These are phyloP conservation scores for Atta texana DNA, from an alignment of 1,140 invertebrate species.

Conservation along the genomic window DNA sequence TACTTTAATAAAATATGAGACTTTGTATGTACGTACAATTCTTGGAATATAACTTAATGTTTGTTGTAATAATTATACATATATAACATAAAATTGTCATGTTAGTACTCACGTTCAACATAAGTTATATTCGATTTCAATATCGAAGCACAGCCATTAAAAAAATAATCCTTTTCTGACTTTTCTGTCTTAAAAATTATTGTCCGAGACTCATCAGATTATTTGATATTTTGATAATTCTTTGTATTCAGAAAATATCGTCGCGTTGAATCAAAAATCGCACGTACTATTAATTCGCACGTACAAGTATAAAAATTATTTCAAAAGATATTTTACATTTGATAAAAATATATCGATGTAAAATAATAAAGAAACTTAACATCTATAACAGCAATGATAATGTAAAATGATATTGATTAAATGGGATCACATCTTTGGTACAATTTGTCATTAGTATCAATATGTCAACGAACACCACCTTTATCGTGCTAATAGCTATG, in stretches of 20 bases:
- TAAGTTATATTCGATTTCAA: conserved; percentile 36
- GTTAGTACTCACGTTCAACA: conserved; percentile 10
- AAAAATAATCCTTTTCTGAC: not conserved
- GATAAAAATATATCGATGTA: conserved; percentile 38
- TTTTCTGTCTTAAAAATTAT: not conserved
- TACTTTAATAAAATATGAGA: conserved; percentile 32
- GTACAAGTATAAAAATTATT: conserved; percentile 48
- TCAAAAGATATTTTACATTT: conserved; percentile 9
- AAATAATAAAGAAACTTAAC: conserved; percentile 69
- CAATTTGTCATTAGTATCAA: conserved; percentile 63
- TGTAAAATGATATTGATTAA: conserved; percentile 68
- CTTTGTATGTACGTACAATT: not conserved
- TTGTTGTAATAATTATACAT: not conserved
- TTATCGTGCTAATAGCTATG: conserved; percentile 52
- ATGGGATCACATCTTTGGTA: conserved; percentile 80
- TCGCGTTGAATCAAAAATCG: not conserved
- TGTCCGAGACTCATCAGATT: not conserved
- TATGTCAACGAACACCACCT: conserved; percentile 56
- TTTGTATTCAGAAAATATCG: conserved; percentile 30
- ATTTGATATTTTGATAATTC: not conserved
- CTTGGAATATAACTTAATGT: conserved; percentile 21
- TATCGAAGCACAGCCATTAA: conserved; percentile 57
- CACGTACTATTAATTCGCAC: not conserved
- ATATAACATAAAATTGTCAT: conserved; percentile 53
- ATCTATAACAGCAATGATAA: conserved; percentile 62